These are phyloP conservation scores for Rhipidura dahli DNA, from an alignment of 2,113 vertebrate genomes.

Conservation along the genomic window DNA sequence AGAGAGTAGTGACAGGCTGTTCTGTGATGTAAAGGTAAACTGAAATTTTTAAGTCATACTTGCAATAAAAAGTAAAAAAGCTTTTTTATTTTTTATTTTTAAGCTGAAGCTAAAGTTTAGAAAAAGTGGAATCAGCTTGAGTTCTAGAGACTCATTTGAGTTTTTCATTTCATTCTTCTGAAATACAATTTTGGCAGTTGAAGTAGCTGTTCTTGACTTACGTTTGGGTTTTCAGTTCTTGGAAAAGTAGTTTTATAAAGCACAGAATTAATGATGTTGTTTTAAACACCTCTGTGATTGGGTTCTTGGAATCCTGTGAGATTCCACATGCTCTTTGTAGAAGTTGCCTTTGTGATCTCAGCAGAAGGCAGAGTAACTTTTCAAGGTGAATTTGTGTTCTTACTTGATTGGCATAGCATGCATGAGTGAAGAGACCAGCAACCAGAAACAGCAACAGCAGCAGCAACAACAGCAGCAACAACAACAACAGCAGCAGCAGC, in stretches of 20 bases:
- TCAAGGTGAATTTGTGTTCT: slow-evolving; percentile 64
- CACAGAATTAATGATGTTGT: background rate
- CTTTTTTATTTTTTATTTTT: background rate
- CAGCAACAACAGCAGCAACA: slow-evolving; percentile 58
- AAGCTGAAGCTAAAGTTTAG: background rate
- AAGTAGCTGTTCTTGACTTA: background rate
- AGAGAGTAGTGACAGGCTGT: background rate
- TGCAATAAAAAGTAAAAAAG: background rate
- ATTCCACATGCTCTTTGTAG: background rate
- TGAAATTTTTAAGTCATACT: background rate
- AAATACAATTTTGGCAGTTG: background rate
- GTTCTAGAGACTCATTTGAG: background rate
- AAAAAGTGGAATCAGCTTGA: background rate
- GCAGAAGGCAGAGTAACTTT: slow-evolving; percentile 45
- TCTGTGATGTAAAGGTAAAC: background rate
- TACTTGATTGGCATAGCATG: slow-evolving; percentile 75
- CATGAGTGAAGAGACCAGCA: slow-evolving; percentile 82
- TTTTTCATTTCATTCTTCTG: background rate
- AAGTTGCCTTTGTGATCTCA: slow-evolving; percentile 31
- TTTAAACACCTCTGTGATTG: background rate
- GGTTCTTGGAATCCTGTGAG: slow-evolving; percentile 12
- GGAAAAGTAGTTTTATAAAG: background rate
- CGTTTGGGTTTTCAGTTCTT: background rate
- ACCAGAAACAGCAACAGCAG: slow-evolving; percentile 77
- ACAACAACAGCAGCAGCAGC: slow-evolving; percentile 54